Evolutionary conservation across 1,140 invertebrate species (phyloP).

Genomic region (Aphelinus certus): DNA sequence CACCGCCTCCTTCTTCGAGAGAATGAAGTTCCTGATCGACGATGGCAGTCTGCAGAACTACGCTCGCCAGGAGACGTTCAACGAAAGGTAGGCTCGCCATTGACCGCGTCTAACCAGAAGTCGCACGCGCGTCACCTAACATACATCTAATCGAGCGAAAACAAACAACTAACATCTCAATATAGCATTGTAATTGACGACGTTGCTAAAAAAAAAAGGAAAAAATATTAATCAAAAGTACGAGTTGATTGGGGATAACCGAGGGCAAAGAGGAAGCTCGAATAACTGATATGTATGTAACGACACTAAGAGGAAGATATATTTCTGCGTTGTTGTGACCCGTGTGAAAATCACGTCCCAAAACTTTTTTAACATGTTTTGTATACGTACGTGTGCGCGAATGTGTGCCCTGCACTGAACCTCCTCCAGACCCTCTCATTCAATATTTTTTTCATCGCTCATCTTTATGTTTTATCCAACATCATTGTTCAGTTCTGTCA

Average conservation of each 20-base stretch:
- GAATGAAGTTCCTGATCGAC: slow-evolving; percentile 98
- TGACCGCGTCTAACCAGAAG: too few species aligned
- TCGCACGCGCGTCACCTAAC: too few species aligned
- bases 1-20: slow-evolving; percentile 96
- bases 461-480: slow-evolving; percentile 48
- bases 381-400: slow-evolving; percentile 65
- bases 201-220: too few species aligned
- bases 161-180: too few species aligned
- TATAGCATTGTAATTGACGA: too few species aligned
- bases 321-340: slow-evolving; percentile 83
- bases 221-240: too few species aligned
- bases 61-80: slow-evolving; percentile 92
- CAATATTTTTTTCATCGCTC: slow-evolving; percentile 48
- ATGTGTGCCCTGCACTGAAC: slow-evolving; percentile 63
- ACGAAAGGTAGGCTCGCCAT: slow-evolving; percentile 87
- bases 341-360: slow-evolving; percentile 69
- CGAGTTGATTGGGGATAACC: too few species aligned
- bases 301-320: slow-evolving; percentile 49
- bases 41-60: slow-evolving; percentile 97
- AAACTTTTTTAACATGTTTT: slow-evolving; percentile 66
- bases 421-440: slow-evolving; percentile 40
- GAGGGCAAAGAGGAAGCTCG: not conserved
- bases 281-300: slow-evolving; percentile 38
- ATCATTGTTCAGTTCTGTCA: slow-evolving; percentile 37
- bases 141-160: too few species aligned